Percentiles rank a stretch among this genome's conserved stretches.
phyloP scores from a whole-genome alignment of 2,113 vertebrate species.

The Brachyhypopomus gauderio region DNA sequence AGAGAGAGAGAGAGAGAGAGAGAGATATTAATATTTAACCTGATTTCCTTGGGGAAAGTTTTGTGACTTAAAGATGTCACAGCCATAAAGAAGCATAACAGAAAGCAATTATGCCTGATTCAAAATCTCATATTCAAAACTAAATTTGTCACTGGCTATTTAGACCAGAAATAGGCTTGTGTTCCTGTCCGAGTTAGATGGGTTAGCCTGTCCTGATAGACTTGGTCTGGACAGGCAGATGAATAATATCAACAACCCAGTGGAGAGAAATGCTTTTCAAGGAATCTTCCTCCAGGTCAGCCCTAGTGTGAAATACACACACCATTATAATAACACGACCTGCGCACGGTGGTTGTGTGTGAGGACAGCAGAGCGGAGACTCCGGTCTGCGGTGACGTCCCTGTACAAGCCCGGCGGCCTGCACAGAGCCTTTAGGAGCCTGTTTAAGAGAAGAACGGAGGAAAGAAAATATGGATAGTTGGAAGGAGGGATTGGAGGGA shows the following conservation, averaged over 20 bases:
- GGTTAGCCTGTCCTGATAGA: background rate
- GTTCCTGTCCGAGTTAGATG: background rate
- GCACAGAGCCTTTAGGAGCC: constrained; percentile 22
- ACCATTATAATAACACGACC: constrained; percentile 2
- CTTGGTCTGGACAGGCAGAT: background rate
- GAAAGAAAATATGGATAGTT: constrained; percentile 16
- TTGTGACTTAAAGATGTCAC: constrained; percentile 29
- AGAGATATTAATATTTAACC: constrained; percentile 26
- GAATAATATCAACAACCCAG: constrained; percentile 12
- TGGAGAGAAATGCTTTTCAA: background rate
- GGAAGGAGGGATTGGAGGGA: background rate
- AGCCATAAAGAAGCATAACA: constrained; percentile 25
- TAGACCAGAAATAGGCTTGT: background rate
- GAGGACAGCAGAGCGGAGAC: background rate
- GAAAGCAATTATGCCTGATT: constrained; percentile 17
- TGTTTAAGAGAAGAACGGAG: constrained; percentile 22
- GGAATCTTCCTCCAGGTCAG: background rate
- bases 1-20: background rate
- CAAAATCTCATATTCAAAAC: background rate
- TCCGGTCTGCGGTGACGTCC: background rate
- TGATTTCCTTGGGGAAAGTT: constrained; percentile 32
- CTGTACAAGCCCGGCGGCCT: constrained; percentile 20
- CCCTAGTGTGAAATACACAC: background rate
- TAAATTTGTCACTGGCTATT: background rate
- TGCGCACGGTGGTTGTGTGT: constrained; percentile 14